These are phyloP conservation scores for Micromesistius poutassou DNA, from an alignment of 2,797 vertebrate species.

Conservation along the genomic window DNA sequence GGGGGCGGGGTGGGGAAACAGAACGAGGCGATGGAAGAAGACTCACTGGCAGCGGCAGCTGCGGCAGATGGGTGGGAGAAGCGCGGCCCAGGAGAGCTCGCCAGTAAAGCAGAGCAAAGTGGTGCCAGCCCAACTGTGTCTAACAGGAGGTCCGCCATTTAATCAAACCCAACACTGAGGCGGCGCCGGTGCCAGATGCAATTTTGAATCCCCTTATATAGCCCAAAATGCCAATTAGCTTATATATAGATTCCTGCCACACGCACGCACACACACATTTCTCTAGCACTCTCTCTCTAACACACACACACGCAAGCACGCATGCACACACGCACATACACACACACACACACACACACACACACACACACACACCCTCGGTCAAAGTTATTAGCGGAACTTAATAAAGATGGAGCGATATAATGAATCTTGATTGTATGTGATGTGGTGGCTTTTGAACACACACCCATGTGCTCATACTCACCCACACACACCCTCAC, in stretches of 20 bases:
- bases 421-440: conserved; percentile 11
- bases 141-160: conserved; percentile 77
- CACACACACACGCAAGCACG: not conserved
- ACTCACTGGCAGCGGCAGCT: conserved; percentile 66
- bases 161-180: conserved; percentile 76
- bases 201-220: conserved; percentile 70
- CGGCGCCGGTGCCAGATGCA: conserved; percentile 75
- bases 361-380: conserved; percentile 40
- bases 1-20: conserved; percentile 9
- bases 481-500: not conserved
- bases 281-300: not conserved
- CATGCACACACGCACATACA: not conserved
- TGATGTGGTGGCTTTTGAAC: conserved; percentile 14
- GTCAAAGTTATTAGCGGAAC: conserved; percentile 46
- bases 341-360: not conserved
- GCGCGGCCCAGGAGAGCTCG: conserved; percentile 67
- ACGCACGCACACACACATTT: conserved; percentile 9
- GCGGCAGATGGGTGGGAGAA: conserved; percentile 73
- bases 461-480: not conserved
- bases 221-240: conserved; percentile 66
- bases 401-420: conserved; percentile 36
- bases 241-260: conserved; percentile 62
- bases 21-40: conserved; percentile 52
- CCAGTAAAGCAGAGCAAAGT: conserved; percentile 69
- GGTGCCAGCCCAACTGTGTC: conserved; percentile 77